These are phyloP conservation scores for Oceanites oceanicus DNA, from an alignment of 2,113 vertebrate genomes.

Conservation along the genomic window DNA sequence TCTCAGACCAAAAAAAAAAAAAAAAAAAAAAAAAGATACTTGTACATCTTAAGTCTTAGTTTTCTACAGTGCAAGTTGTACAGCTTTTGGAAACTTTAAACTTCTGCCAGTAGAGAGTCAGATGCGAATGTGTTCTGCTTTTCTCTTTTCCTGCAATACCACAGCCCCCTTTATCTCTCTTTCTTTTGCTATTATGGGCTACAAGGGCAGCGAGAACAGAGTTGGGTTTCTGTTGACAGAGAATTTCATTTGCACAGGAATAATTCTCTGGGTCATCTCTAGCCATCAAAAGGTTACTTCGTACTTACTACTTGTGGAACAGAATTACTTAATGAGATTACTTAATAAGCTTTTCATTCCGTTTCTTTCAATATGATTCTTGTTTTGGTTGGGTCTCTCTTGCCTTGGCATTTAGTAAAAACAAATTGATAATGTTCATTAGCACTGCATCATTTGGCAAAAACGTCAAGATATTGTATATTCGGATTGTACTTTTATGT, in stretches of 20 bases:
- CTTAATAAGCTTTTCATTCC: background rate
- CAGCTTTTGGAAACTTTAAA: background rate
- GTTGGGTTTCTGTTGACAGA: background rate
- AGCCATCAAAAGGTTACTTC: background rate
- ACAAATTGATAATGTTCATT: background rate
- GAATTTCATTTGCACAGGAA: background rate
- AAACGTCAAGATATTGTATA: background rate
- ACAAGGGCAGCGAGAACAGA: background rate
- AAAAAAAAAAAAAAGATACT: background rate
- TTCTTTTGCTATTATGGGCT: background rate
- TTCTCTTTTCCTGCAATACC: background rate
- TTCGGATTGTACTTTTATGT: background rate
- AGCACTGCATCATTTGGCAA: background rate
- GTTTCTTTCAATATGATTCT: background rate
- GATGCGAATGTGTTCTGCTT: background rate
- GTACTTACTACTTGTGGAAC: background rate
- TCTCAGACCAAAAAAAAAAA: background rate
- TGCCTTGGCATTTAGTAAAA: conserved; percentile 1
- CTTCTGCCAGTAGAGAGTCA: background rate
- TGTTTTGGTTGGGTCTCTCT: background rate
- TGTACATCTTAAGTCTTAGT: background rate
- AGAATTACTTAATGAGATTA: background rate
- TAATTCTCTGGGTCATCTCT: background rate
- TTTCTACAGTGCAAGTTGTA: background rate
- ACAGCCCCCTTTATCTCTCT: background rate